Evolutionary conservation across 2,888 invertebrate species (phyloP).

Genomic region (Plutella xylostella): DNA sequence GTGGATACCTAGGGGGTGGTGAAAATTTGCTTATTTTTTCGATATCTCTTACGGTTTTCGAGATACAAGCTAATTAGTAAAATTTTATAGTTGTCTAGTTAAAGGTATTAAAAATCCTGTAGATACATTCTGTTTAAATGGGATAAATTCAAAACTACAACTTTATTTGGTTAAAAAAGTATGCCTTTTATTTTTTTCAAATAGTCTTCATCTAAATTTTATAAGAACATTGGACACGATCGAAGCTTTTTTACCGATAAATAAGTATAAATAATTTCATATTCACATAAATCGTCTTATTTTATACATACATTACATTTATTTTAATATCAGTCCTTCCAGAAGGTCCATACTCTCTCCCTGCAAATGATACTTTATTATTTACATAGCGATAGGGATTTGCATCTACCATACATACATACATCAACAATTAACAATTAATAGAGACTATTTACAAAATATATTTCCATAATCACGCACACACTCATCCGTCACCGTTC

Average conservation of each 20-base stretch:
- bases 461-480: constrained; percentile 50
- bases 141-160: not conserved
- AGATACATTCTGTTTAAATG: not conserved
- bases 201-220: constrained; percentile 70
- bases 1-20: too few relatives aligned
- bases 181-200: constrained; percentile 69
- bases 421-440: constrained; percentile 71
- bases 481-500: constrained; percentile 48
- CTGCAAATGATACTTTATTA: constrained; percentile 68
- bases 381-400: constrained; percentile 70
- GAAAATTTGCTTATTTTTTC: too few relatives aligned
- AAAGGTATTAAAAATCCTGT: not conserved
- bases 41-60: too few relatives aligned
- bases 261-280: constrained; percentile 71
- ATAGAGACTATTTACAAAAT: constrained; percentile 70
- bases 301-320: constrained; percentile 70
- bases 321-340: constrained; percentile 69
- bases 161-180: constrained; percentile 66
- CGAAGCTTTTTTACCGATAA: constrained; percentile 70
- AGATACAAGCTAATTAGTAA: too few relatives aligned
- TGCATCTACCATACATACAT: constrained; percentile 67
- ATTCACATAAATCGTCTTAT: constrained; percentile 69
- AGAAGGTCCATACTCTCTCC: constrained; percentile 68
- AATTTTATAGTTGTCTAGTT: too few relatives aligned
- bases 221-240: constrained; percentile 71